Evolutionary conservation across 2,113 vertebrate genomes (phyloP).

Genomic region (Sylvietta virens): DNA sequence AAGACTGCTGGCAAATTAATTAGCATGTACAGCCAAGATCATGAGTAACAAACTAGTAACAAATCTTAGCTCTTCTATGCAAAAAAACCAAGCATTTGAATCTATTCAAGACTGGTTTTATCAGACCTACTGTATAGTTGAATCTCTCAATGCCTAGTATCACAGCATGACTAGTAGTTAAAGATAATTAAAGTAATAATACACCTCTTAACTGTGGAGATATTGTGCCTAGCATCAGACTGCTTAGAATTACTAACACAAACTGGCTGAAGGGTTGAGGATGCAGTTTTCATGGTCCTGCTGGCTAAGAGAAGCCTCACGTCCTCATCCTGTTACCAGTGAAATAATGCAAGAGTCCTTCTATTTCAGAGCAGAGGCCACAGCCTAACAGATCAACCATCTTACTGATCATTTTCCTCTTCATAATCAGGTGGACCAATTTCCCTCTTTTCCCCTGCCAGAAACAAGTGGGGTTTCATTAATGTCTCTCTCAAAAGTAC

Average conservation of each 20-base stretch:
- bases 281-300: background rate
- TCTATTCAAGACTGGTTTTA: background rate
- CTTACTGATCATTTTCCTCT: background rate
- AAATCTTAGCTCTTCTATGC: background rate
- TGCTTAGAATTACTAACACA: slow-evolving; percentile 29
- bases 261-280: background rate
- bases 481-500: background rate
- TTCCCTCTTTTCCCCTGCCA: background rate
- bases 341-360: background rate
- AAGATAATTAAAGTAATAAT: slow-evolving; percentile 47
- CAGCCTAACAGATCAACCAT: background rate
- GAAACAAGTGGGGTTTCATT: background rate
- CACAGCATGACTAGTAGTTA: slow-evolving; percentile 46
- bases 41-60: background rate
- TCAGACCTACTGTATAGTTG: background rate
- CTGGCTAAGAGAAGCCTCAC: slow-evolving; percentile 5
- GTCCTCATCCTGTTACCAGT: slow-evolving; percentile 9
- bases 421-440: background rate
- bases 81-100: background rate
- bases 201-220: slow-evolving; percentile 23
- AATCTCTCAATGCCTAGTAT: slow-evolving; percentile 47
- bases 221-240: background rate
- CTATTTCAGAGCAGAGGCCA: background rate
- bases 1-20: background rate
- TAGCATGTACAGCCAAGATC: background rate